Conservation (phyloP, 2,797 vertebrate species). For the Crypturellus tataupa region DNA sequence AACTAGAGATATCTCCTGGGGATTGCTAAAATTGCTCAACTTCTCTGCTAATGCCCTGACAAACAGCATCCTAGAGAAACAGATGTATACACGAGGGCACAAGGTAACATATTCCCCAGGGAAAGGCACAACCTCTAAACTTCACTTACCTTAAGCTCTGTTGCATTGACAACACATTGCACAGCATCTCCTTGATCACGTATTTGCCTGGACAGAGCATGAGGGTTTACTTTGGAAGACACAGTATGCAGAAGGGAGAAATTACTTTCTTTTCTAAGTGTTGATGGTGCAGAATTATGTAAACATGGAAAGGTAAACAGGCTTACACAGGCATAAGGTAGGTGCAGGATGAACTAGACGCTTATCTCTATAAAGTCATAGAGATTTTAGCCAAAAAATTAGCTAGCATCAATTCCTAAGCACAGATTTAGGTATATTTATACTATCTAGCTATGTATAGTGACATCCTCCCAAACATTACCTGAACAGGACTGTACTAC, state of each 20-base stretch:
- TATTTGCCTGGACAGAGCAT: fast-evolving
- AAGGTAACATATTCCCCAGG: neutral
- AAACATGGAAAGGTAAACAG: neutral
- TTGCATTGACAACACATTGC: fast-evolving
- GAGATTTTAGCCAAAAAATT: neutral
- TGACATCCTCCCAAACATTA: neutral
- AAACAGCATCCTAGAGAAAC: neutral
- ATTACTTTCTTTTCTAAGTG: neutral
- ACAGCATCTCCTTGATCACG: neutral
- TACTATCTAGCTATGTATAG: neutral
- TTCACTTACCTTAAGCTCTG: neutral
- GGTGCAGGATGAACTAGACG: neutral
- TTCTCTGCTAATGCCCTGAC: neutral
- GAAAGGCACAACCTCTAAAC: neutral
- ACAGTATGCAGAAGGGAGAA: too few species aligned
- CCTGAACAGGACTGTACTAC: neutral
- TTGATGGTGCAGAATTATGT: neutral
- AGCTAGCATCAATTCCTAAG: neutral
- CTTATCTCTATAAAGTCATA: neutral
- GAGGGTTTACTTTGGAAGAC: neutral
- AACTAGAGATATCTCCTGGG: neutral
- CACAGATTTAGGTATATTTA: neutral
- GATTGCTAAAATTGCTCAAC: neutral
- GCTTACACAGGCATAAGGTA: neutral
- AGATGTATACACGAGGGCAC: neutral